Evolutionary conservation across 2,888 invertebrate species (phyloP).

Genomic region (Neoscelio sp.): DNA sequence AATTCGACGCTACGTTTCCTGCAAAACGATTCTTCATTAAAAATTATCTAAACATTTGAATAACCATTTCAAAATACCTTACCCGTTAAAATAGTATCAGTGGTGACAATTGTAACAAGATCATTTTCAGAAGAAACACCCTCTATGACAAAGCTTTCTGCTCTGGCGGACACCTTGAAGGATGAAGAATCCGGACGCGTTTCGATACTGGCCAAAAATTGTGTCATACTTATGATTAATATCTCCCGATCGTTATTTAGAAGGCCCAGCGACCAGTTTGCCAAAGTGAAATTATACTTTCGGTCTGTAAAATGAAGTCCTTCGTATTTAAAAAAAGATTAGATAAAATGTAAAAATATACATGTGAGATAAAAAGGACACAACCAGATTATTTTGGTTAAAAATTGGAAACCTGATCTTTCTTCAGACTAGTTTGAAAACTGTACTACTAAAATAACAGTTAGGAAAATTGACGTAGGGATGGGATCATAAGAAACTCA

Average conservation of each 20-base stretch:
- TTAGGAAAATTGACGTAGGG: too few relatives aligned
- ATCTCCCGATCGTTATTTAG: slow-evolving; percentile 89
- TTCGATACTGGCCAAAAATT: slow-evolving; percentile 88
- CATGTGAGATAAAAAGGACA: too few relatives aligned
- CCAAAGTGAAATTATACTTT: slow-evolving; percentile 90
- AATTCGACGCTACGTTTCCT: slow-evolving; percentile 87
- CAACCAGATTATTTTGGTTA: too few relatives aligned
- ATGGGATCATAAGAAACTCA: too few relatives aligned
- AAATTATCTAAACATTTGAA: not conserved
- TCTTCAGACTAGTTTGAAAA: too few relatives aligned
- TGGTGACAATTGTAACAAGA: slow-evolving; percentile 88
- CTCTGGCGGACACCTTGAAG: slow-evolving; percentile 88
- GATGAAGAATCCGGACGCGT: slow-evolving; percentile 88
- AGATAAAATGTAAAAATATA: too few relatives aligned
- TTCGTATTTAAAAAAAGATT: not conserved
- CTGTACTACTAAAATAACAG: too few relatives aligned
- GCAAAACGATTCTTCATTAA: slow-evolving; percentile 63
- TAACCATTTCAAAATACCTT: slow-evolving; percentile 26
- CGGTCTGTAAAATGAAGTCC: slow-evolving; percentile 87
- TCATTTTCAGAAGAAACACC: slow-evolving; percentile 90
- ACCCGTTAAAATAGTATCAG: slow-evolving; percentile 85
- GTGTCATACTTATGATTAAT: slow-evolving; percentile 88
- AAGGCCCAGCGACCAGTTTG: slow-evolving; percentile 88
- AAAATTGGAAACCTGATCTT: too few relatives aligned
- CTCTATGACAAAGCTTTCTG: slow-evolving; percentile 91